Evolutionary conservation across 2,888 invertebrate species (phyloP).

Genomic region (Drosophila prostipennis): DNA sequence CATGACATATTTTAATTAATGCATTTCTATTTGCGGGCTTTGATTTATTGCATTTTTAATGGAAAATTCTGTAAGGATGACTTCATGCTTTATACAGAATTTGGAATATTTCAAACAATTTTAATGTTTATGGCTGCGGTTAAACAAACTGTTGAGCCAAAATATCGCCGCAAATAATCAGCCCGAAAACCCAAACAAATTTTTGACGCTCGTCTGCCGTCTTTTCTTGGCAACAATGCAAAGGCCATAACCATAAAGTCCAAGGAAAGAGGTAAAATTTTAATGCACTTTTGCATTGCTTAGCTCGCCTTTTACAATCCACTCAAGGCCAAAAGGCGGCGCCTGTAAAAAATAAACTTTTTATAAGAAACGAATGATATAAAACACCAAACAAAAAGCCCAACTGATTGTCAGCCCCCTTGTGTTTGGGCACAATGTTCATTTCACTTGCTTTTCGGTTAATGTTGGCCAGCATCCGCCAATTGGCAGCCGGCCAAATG

Average conservation of each 20-base stretch:
- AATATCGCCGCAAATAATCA: constrained; percentile 33
- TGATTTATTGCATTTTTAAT: constrained; percentile 39
- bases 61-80: constrained; percentile 24
- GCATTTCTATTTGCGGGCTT: constrained; percentile 7
- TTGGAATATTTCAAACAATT: constrained; percentile 13
- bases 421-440: constrained; percentile 45
- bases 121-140: constrained; percentile 13
- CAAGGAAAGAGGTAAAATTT: constrained; percentile 23
- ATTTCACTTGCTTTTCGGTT: constrained; percentile 63
- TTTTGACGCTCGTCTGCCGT: constrained; percentile 45
- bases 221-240: constrained; percentile 62
- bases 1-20: constrained; percentile 33
- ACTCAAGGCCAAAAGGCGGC: constrained; percentile 27
- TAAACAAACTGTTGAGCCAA: constrained; percentile 45
- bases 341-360: constrained; percentile 41
- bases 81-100: constrained; percentile 29
- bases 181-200: constrained; percentile 24
- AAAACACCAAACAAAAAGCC: constrained; percentile 20
- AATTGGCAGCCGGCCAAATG: constrained; percentile 72
- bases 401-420: constrained; percentile 37
- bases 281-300: constrained; percentile 43
- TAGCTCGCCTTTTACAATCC: constrained; percentile 35
- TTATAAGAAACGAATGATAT: constrained; percentile 27
- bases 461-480: constrained; percentile 61
- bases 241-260: constrained; percentile 47